phyloP scores from a whole-genome alignment of 2,113 vertebrate genomes.

The Pomatorhinus ruficollis region DNA sequence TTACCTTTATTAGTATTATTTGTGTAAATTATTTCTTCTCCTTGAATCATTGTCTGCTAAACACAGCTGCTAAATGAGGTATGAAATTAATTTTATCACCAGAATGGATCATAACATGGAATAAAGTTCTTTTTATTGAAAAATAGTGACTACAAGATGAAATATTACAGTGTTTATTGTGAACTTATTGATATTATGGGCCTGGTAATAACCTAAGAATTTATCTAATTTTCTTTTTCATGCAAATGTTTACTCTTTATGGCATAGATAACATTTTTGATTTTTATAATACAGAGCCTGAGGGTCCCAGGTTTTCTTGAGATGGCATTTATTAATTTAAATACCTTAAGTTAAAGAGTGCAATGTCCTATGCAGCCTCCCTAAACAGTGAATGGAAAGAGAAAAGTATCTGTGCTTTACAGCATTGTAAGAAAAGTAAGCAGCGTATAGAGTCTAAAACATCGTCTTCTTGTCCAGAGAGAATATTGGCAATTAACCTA shows the following conservation, averaged over 20 bases:
- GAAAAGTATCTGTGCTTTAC: not conserved
- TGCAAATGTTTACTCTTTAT: not conserved
- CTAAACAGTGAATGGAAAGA: not conserved
- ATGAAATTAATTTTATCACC: not conserved
- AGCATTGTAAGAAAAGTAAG: not conserved
- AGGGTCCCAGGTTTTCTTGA: not conserved
- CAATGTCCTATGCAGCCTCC: rapidly evolving
- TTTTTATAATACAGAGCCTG: not conserved
- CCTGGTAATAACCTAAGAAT: not conserved
- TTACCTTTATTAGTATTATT: not conserved
- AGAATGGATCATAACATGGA: not conserved
- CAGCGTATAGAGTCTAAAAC: not conserved
- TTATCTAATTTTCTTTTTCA: not conserved
- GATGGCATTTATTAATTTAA: not conserved
- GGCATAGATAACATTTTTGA: not conserved
- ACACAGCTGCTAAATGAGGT: not conserved
- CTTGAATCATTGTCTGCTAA: not conserved
- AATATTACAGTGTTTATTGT: not conserved
- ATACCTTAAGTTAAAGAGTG: not conserved
- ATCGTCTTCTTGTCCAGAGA: not conserved
- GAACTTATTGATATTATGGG: not conserved
- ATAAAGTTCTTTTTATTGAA: not conserved
- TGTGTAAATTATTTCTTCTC: not conserved
- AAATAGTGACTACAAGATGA: not conserved
- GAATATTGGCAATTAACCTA: not conserved